A percentile compares a stretch with the other conserved stretches of the same genome.
Evolutionary conservation across 2,797 vertebrate genomes (phyloP).

Genomic region (Cheirogaleus major): DNA sequence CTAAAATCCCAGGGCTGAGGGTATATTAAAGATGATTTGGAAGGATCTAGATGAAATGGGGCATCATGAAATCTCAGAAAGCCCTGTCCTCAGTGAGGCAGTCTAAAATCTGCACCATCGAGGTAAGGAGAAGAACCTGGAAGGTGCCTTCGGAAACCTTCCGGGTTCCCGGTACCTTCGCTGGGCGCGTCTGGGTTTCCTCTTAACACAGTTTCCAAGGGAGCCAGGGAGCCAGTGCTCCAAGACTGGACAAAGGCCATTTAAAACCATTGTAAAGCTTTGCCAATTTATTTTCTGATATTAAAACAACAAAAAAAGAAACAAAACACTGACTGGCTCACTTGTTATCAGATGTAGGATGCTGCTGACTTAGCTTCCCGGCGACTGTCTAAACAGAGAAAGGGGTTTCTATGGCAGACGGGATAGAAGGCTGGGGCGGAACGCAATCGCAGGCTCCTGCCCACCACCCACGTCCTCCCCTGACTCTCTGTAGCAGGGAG

Average conservation of each 20-base stretch:
- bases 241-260: background rate
- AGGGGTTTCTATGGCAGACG: background rate
- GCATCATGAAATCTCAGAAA: background rate
- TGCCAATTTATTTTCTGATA: background rate
- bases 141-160: accelerated
- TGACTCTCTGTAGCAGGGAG: background rate
- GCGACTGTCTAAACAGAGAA: accelerated
- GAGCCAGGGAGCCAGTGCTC: background rate
- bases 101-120: background rate
- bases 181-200: background rate
- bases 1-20: background rate
- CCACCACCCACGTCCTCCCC: accelerated
- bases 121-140: background rate
- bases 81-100: background rate
- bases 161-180: background rate
- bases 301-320: background rate
- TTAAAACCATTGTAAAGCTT: background rate
- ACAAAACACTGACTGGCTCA: too few relatives aligned
- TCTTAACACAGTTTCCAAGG: background rate
- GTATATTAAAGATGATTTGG: background rate
- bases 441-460: background rate
- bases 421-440: too few relatives aligned
- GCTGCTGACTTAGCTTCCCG: background rate
- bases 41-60: background rate
- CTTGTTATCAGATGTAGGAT: accelerated